Percentiles rank a stretch among this genome's conserved stretches.
Evolutionary conservation across 2,797 vertebrate species (phyloP).

Genomic region (Enteromius fasciolatus): DNA sequence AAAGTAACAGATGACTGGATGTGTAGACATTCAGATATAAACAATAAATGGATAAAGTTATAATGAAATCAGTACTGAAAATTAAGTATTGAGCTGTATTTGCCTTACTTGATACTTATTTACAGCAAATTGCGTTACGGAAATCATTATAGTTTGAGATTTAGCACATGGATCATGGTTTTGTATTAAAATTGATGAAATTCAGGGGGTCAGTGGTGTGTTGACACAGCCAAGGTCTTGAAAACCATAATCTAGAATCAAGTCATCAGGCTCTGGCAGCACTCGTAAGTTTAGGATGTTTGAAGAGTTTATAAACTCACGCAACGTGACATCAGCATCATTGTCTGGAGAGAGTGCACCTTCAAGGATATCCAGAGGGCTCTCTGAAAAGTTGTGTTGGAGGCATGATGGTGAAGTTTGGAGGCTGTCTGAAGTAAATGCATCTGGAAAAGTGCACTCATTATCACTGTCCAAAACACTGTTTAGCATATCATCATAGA

Average conservation of each 20-base stretch:
- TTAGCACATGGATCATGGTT: neutral
- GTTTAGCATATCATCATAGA: neutral
- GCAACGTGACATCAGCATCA: neutral
- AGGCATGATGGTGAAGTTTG: neutral
- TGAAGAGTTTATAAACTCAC: constrained; percentile 41
- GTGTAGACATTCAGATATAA: neutral
- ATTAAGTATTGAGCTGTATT: neutral
- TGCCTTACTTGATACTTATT: neutral
- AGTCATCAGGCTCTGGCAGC: neutral
- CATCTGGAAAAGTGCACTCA: neutral
- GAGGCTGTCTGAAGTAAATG: neutral
- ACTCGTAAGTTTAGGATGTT: constrained; percentile 11
- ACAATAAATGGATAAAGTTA: neutral
- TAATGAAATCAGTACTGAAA: neutral
- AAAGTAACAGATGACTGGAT: neutral
- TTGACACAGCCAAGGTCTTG: neutral
- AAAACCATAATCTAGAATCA: neutral
- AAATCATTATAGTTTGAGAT: neutral
- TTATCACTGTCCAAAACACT: neutral
- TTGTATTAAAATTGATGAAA: neutral
- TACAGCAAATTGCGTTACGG: neutral
- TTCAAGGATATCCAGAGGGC: neutral
- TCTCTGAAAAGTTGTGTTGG: neutral
- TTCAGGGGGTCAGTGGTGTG: constrained; percentile 26
- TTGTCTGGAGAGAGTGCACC: constrained; percentile 8